Evolutionary conservation across 2,888 invertebrate species (phyloP).

Genomic region (Cyclophora punctaria): DNA sequence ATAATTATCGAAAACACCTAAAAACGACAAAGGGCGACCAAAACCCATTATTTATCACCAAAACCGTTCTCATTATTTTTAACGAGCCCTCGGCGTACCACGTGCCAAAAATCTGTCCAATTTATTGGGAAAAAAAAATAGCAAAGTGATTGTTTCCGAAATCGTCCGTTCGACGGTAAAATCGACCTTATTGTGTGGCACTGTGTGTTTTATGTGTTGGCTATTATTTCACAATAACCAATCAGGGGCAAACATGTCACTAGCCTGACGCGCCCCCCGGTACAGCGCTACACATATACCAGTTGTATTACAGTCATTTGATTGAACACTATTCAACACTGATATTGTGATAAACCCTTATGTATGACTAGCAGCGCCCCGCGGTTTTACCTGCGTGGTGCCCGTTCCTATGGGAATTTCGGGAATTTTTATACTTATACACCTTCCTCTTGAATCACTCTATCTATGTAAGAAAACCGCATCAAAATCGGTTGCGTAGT

Average conservation of each 20-base stretch:
- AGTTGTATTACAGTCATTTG: conserved; percentile 21
- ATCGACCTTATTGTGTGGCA: conserved; percentile 20
- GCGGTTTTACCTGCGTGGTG: too few relatives aligned
- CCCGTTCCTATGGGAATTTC: too few relatives aligned
- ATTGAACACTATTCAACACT: conserved; percentile 11
- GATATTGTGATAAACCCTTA: too few relatives aligned
- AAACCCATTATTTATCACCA: conserved; percentile 49
- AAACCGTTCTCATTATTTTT: conserved; percentile 66
- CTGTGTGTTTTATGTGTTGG: conserved; percentile 37
- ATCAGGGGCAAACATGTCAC: conserved; percentile 64
- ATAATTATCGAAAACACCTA: conserved; percentile 26
- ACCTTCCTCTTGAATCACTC: too few relatives aligned
- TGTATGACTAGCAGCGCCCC: too few relatives aligned
- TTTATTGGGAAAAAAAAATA: conserved; percentile 50
- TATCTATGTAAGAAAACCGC: too few relatives aligned
- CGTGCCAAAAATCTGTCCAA: conserved; percentile 59
- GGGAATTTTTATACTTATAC: too few relatives aligned
- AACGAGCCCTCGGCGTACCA: conserved; percentile 45
- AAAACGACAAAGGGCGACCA: conserved; percentile 30
- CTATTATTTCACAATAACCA: conserved; percentile 69
- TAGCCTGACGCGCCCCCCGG: conserved; percentile 51
- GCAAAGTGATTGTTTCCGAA: conserved; percentile 47
- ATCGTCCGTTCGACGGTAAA: conserved; percentile 17
- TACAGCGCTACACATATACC: conserved; percentile 22
- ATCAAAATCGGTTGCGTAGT: too few relatives aligned